Base-by-base conservation (phyloP, 2,113 vertebrate genomes). In the Conger conger region DNA sequence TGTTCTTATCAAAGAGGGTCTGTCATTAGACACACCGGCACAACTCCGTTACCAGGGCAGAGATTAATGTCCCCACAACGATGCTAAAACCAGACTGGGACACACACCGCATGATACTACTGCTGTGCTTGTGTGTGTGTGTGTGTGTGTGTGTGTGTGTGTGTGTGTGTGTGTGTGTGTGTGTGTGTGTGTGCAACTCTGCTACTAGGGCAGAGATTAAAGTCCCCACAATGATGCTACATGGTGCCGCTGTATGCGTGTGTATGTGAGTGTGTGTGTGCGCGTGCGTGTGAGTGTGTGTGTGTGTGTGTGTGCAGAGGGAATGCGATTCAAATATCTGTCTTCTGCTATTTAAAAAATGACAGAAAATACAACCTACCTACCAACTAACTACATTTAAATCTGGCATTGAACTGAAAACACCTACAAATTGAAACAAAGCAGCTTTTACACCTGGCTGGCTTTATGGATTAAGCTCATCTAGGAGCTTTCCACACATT, bases 1-100 rank as follows among this genome's bases (percentile, higher is more conserved):
- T 95, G 89, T 96, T 97, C 93, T 96, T 94, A 93, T 97, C 95
- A 96, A 97, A 97, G 92, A 97, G 94, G 82, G 96, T 97, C 96
- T 97, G 91, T 84, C 85, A 80, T 81, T 60, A 89, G 79, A 82
- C 83, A 90, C 37, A 90, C 37, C 15, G 35, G 45, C 82, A 90
- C 4, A 81, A 54, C 33, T 78, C 42, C 38, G 79, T 77, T 83
- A 80, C n/a, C 42, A 77, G 68, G 13, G 68, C 33, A 40, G 30
- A 35, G 27, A 82, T 18, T 18, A 57, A 82, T 27, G 16, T 17
- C 8, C 30, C 20, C 37, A 80, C 79, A n/a, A 4, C 27, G 40
- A 18, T 37, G 35, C 45, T 50, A 50, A 50, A 50, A 50, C 1
- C 8, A 50, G 45, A 50, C 7, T 50, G 45, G 15, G 45, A 15